Evolutionary conservation across 1,140 invertebrate genomes (phyloP).

Genomic region (Solen grandis): DNA sequence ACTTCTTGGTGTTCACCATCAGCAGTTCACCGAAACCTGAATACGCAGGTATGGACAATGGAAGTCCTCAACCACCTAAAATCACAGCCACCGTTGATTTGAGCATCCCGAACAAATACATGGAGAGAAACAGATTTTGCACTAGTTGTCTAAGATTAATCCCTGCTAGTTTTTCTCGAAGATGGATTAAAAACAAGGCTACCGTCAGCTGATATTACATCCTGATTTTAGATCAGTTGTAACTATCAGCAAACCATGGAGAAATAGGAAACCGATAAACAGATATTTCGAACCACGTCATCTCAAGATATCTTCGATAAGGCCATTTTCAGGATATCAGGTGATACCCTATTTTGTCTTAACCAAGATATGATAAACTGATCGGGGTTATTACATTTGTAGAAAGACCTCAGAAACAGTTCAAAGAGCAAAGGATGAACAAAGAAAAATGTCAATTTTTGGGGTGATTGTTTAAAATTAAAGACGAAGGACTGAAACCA

Average conservation of each 20-base stretch:
- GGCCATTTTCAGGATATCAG: conserved; percentile 46
- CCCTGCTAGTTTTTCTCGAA: conserved; percentile 45
- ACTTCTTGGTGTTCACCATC: conserved; percentile 9
- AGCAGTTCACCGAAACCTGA: too few species aligned
- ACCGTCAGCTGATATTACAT: conserved; percentile 51
- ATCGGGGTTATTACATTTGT: conserved; percentile 33
- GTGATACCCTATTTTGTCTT: conserved; percentile 49
- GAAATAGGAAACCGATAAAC: conserved; percentile 28
- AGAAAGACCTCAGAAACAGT: conserved; percentile 59
- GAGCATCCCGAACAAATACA: conserved; percentile 50
- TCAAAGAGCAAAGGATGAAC: conserved; percentile 49
- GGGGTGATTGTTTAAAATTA: conserved; percentile 55
- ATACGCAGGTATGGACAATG: conserved; percentile 14
- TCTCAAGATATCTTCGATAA: conserved; percentile 59
- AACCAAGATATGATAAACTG: conserved; percentile 55
- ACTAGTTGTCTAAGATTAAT: conserved; percentile 42
- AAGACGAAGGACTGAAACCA: conserved; percentile 58
- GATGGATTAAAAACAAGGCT: conserved; percentile 40
- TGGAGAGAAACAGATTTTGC: conserved; percentile 44
- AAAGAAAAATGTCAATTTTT: conserved; percentile 61
- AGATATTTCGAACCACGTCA: conserved; percentile 40
- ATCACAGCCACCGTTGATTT: conserved; percentile 49
- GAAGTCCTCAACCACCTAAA: conserved; percentile 44
- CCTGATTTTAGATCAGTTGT: conserved; percentile 17
- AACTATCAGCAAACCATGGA: conserved; percentile 36